phyloP scores from a whole-genome alignment of 2,797 vertebrate species.

The Amphiprion clarkii region DNA sequence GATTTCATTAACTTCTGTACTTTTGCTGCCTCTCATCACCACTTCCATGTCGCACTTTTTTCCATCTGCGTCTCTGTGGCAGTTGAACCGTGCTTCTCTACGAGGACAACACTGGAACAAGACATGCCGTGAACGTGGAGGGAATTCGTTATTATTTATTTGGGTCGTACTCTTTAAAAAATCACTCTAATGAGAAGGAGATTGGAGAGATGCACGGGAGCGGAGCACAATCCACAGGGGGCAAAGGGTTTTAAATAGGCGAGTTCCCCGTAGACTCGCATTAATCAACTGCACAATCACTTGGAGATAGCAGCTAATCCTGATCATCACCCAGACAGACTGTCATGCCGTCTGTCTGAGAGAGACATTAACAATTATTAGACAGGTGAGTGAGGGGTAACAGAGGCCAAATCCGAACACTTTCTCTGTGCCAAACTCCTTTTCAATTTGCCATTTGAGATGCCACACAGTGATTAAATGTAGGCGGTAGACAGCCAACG shows the following conservation, averaged over 20 bases:
- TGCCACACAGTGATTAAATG: conserved; percentile 63
- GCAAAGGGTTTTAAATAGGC: conserved; percentile 21
- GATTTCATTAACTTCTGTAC: conserved; percentile 62
- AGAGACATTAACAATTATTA: conserved; percentile 46
- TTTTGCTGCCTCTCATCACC: conserved; percentile 20
- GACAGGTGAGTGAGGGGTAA: conserved; percentile 62
- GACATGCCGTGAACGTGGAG: conserved; percentile 39
- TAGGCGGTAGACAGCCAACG: conserved; percentile 48
- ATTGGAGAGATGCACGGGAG: conserved; percentile 56
- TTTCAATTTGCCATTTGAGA: conserved; percentile 69
- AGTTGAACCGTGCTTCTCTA: conserved; percentile 29
- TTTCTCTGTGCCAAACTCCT: conserved; percentile 59
- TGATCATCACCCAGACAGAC: conserved; percentile 43
- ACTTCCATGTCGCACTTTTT: conserved; percentile 32
- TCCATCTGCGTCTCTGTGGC: conserved; percentile 24
- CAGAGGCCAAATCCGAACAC: conserved; percentile 55
- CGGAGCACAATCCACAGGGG: neutral
- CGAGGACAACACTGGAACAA: conserved; percentile 32
- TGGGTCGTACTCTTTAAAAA: conserved; percentile 19
- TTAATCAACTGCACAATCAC: conserved; percentile 62
- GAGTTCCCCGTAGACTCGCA: conserved; percentile 37
- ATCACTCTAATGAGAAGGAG: conserved; percentile 42
- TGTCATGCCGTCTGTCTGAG: conserved; percentile 37
- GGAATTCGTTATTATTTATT: conserved; percentile 41
- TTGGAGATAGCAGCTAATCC: conserved; percentile 53